Evolutionary conservation across 1,140 invertebrate species (phyloP).

Genomic region (Drosophila nannoptera): DNA sequence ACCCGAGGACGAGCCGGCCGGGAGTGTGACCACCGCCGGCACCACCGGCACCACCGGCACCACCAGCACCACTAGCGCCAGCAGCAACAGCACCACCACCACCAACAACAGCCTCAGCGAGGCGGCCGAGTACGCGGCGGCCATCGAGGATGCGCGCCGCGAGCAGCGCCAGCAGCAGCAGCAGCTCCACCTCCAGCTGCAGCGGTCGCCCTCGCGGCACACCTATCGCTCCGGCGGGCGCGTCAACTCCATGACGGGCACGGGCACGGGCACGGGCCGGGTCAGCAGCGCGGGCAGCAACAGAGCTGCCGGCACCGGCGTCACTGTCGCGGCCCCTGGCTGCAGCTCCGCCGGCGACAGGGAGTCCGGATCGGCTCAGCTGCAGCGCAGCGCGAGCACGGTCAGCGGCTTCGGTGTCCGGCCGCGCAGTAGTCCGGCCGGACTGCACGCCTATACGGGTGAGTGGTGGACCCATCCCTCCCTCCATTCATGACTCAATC

Average conservation of each 20-base stretch:
- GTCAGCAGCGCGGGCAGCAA: constrained; percentile 62
- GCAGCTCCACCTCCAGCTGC: constrained; percentile 28
- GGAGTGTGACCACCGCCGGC: no score
- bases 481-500: no score
- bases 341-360: constrained; percentile 5
- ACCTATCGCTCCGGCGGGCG: constrained; percentile 21
- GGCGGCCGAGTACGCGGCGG: constrained; percentile 64
- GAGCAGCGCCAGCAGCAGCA: constrained; percentile 52
- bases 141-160: constrained; percentile 62
- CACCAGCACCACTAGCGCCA: constrained; percentile 50
- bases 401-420: constrained; percentile 81
- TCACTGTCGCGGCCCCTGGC: no score
- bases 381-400: constrained; percentile 81
- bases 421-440: constrained; percentile 86
- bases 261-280: constrained; percentile 30
- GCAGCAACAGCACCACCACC: constrained; percentile 49
- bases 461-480: constrained; percentile 6
- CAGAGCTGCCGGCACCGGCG: constrained; percentile 19
- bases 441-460: constrained; percentile 87
- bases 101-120: constrained; percentile 61
- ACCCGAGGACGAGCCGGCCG: constrained; percentile 68
- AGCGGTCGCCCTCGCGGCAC: constrained; percentile 46
- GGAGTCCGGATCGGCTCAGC: constrained; percentile 22
- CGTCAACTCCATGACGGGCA: constrained; percentile 19
- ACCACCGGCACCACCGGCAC: constrained; percentile 50